Conservation (phyloP, 2,888 invertebrate genomes). For the Argynnis bischoffii region DNA sequence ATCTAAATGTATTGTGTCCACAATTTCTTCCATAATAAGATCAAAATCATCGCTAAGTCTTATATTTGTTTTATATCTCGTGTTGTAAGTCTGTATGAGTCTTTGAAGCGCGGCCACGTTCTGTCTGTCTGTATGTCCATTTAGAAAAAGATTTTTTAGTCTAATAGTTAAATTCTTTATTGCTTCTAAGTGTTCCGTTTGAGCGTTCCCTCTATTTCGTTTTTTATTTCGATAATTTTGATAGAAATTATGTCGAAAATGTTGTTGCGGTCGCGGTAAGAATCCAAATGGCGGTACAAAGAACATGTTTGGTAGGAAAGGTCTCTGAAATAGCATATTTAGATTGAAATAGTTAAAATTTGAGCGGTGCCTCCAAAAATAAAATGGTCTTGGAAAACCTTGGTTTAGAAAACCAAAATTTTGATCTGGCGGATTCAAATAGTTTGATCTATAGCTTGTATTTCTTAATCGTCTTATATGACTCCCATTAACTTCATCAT, state of each 20-base stretch:
- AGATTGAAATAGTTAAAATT: conserved; percentile 51
- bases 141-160: conserved; percentile 48
- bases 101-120: conserved; percentile 52
- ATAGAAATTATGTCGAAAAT: conserved; percentile 29
- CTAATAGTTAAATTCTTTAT: conserved; percentile 53
- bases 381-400: neutral
- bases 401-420: neutral
- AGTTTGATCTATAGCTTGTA: conserved; percentile 36
- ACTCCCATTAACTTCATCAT: conserved; percentile 56
- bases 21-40: conserved; percentile 53
- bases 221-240: conserved; percentile 41
- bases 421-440: conserved; percentile 33
- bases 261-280: conserved; percentile 41
- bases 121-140: conserved; percentile 44
- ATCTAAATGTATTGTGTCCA: conserved; percentile 67
- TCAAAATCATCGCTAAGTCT: conserved; percentile 53
- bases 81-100: conserved; percentile 61
- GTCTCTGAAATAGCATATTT: conserved; percentile 53
- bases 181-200: conserved; percentile 50
- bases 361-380: too few species aligned
- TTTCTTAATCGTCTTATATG: conserved; percentile 54
- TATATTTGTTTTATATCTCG: conserved; percentile 55
- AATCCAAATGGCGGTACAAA: conserved; percentile 47
- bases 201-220: conserved; percentile 44
- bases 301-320: conserved; percentile 45